phyloP scores from a whole-genome alignment of 2,113 vertebrate genomes.

The Ascaphus truei region DNA sequence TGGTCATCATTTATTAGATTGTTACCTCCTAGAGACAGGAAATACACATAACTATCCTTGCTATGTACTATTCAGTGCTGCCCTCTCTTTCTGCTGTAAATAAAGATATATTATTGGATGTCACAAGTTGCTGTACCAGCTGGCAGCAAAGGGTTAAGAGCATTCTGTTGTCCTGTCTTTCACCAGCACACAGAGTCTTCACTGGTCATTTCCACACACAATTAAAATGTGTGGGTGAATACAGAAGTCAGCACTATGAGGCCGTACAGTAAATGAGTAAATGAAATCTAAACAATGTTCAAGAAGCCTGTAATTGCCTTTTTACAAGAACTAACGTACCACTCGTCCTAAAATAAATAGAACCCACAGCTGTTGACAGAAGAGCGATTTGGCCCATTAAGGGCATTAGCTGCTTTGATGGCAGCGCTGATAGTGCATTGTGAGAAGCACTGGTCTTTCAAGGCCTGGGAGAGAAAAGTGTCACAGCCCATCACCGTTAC shows the following conservation, averaged over 20 bases:
- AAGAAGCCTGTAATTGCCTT: conserved; percentile 10
- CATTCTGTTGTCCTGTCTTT: neutral
- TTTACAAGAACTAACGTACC: neutral
- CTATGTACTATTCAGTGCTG: no score
- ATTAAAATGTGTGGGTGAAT: conserved; percentile 8
- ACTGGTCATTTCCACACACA: neutral
- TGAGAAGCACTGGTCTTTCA: conserved; percentile 11
- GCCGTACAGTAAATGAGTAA: neutral
- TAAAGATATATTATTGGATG: no score
- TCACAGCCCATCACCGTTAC: conserved; percentile 9
- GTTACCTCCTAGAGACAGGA: no score
- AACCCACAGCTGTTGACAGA: conserved; percentile 3
- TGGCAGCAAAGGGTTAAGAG: no score
- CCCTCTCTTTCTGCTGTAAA: no score
- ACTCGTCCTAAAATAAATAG: conserved; percentile 6
- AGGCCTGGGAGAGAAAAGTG: neutral
- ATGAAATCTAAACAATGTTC: neutral
- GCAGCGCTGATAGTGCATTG: neutral
- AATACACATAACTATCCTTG: no score
- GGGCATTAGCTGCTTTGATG: neutral
- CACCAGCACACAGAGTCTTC: neutral
- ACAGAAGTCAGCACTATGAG: neutral
- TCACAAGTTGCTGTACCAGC: no score
- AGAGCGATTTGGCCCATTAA: conserved; percentile 15
- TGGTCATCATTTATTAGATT: no score